Percentiles rank a stretch among this genome's conserved stretches.
Evolutionary conservation across 2,888 invertebrate genomes (phyloP).

Genomic region (Heliothis peltigera): DNA sequence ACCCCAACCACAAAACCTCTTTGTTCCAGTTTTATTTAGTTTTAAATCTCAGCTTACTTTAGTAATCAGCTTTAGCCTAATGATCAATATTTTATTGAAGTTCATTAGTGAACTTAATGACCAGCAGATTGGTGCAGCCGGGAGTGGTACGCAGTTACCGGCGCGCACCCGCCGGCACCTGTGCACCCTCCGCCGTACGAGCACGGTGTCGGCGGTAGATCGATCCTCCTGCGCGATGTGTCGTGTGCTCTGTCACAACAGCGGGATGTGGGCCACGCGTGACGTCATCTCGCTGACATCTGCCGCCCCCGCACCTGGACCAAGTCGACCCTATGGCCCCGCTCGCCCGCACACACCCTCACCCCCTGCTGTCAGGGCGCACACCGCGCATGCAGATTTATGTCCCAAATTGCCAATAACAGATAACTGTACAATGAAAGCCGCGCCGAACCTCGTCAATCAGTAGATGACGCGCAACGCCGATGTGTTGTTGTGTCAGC

Average conservation of each 20-base stretch:
- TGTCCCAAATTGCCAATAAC: slow-evolving; percentile 45
- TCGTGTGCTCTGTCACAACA: slow-evolving; percentile 28
- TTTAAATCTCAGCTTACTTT: too few relatives aligned
- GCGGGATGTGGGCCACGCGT: slow-evolving; percentile 76
- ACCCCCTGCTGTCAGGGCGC: slow-evolving; percentile 25
- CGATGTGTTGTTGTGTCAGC: neutral
- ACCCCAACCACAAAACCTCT: too few relatives aligned
- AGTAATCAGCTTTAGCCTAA: too few relatives aligned
- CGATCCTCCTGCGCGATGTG: slow-evolving; percentile 7
- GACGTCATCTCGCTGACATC: slow-evolving; percentile 72
- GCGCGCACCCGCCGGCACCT: too few relatives aligned
- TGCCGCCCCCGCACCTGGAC: slow-evolving; percentile 86
- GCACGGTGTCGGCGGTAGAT: neutral
- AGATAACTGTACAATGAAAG: slow-evolving; percentile 18
- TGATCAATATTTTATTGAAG: too few relatives aligned
- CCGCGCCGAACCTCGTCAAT: neutral
- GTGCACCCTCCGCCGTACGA: too few relatives aligned
- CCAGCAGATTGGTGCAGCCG: too few relatives aligned
- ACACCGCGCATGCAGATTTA: slow-evolving; percentile 81
- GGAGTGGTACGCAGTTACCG: too few relatives aligned
- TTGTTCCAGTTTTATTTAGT: too few relatives aligned
- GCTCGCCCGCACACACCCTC: slow-evolving; percentile 26
- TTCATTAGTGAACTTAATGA: too few relatives aligned
- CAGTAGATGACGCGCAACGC: too few relatives aligned
- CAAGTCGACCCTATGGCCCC: slow-evolving; percentile 39